Evolutionary conservation across 2,113 vertebrate species (phyloP).

Genomic region (Triplophysa dalaica): DNA sequence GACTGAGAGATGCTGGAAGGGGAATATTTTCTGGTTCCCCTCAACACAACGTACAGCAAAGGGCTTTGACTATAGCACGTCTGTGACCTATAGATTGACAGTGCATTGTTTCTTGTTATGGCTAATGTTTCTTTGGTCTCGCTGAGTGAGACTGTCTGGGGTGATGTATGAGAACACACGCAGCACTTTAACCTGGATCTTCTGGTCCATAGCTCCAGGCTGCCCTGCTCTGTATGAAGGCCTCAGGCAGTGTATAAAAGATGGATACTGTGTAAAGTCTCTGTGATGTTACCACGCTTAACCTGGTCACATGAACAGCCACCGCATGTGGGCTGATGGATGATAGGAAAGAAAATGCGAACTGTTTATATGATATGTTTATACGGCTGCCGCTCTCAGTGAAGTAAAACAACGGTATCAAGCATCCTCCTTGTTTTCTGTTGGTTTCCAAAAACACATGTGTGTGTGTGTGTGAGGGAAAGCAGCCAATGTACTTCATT

Average conservation of each 20-base stretch:
- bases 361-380: no score
- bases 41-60: neutral
- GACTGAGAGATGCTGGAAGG: neutral
- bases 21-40: constrained; percentile 23
- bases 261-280: constrained; percentile 8
- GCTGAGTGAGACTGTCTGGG: constrained; percentile 10
- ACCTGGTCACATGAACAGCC: constrained; percentile 10
- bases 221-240: neutral
- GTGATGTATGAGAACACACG: neutral
- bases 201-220: constrained; percentile 1
- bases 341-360: constrained; percentile 15
- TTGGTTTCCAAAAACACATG: neutral
- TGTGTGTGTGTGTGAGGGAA: neutral
- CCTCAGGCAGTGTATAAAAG: constrained; percentile 9
- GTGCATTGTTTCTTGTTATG: constrained; percentile 33
- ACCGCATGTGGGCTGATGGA: constrained; percentile 26
- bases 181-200: neutral
- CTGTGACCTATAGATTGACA: constrained; percentile 25
- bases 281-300: constrained; percentile 42
- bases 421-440: neutral
- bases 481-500: constrained; percentile 18
- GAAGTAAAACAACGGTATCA: constrained; percentile 17
- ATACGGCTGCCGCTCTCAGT: neutral
- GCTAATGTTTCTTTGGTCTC: neutral
- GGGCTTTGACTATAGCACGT: neutral